Evolutionary conservation across 2,888 invertebrate species (phyloP).

Genomic region (Caenorhabditis plicata): DNA sequence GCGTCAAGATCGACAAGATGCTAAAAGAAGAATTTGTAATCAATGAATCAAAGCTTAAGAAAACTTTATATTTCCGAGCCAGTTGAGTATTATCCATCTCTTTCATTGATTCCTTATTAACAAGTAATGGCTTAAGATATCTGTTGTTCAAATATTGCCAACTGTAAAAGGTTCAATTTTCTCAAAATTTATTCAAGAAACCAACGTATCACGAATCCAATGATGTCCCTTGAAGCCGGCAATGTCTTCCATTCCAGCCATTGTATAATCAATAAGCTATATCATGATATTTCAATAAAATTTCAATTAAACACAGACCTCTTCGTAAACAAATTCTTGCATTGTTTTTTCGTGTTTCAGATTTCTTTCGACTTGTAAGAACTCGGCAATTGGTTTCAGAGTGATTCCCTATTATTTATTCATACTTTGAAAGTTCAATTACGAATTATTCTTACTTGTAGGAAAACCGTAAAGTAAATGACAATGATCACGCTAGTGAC

Average conservation of each 20-base stretch:
- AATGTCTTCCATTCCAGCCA: slow-evolving; percentile 65
- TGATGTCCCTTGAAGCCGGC: slow-evolving; percentile 62
- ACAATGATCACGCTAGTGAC: slow-evolving; percentile 95
- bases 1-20: slow-evolving; percentile 33
- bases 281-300: slow-evolving; percentile 1
- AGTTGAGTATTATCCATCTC: slow-evolving; percentile 57
- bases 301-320: slow-evolving; percentile 12
- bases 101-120: slow-evolving; percentile 49
- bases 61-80: slow-evolving; percentile 46
- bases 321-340: slow-evolving; percentile 82
- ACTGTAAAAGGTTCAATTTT: slow-evolving; percentile 9
- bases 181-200: background rate
- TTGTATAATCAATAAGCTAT: slow-evolving; percentile 56
- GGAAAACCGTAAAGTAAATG: slow-evolving; percentile 95
- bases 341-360: slow-evolving; percentile 87
- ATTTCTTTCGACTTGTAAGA: slow-evolving; percentile 88
- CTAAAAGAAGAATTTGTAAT: slow-evolving; percentile 1
- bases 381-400: slow-evolving; percentile 93
- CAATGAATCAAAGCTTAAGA: background rate
- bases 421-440: background rate
- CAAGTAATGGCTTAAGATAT: slow-evolving; percentile 44
- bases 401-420: slow-evolving; percentile 79
- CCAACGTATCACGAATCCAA: slow-evolving; percentile 57
- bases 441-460: slow-evolving; percentile 74
- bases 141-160: slow-evolving; percentile 44